These are phyloP conservation scores for Epinephelus cyanopodus DNA, from an alignment of 2,113 vertebrate genomes.

Conservation along the genomic window DNA sequence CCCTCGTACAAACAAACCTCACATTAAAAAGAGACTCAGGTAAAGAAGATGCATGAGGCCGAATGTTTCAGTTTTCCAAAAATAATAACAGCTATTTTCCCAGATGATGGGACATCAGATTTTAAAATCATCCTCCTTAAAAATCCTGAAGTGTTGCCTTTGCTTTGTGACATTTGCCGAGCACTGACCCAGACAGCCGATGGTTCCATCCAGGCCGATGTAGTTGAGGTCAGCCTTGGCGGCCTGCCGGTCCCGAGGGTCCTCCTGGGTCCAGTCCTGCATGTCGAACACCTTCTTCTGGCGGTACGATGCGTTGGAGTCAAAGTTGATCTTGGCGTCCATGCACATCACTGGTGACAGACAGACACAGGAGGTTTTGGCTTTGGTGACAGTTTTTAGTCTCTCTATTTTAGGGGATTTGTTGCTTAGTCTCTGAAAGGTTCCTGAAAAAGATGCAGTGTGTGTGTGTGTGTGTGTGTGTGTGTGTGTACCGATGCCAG, in stretches of 20 bases:
- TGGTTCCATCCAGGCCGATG: constrained; percentile 96
- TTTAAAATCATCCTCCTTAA: background rate
- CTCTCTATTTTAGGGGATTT: too few relatives aligned
- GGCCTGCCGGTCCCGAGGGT: constrained; percentile 91
- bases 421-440: too few relatives aligned
- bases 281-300: constrained; percentile 94
- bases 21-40: too few relatives aligned
- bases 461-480: constrained; percentile 9
- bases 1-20: too few relatives aligned
- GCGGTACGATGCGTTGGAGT: constrained; percentile 94
- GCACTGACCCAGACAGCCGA: constrained; percentile 94
- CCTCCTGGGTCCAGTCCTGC: constrained; percentile 98
- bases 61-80: background rate
- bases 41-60: background rate
- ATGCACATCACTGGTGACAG: constrained; percentile 92
- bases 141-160: background rate
- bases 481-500: constrained; percentile 89
- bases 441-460: background rate
- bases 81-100: background rate
- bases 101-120: background rate
- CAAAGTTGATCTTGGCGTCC: constrained; percentile 99
- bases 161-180: too few relatives aligned
- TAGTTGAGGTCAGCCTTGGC: constrained; percentile 96
- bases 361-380: background rate
- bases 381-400: too few relatives aligned